Percentiles rank a stretch among this genome's conserved stretches.
phyloP scores from a whole-genome alignment of 2,888 invertebrate genomes.

The Brachypalpus laphriformis region DNA sequence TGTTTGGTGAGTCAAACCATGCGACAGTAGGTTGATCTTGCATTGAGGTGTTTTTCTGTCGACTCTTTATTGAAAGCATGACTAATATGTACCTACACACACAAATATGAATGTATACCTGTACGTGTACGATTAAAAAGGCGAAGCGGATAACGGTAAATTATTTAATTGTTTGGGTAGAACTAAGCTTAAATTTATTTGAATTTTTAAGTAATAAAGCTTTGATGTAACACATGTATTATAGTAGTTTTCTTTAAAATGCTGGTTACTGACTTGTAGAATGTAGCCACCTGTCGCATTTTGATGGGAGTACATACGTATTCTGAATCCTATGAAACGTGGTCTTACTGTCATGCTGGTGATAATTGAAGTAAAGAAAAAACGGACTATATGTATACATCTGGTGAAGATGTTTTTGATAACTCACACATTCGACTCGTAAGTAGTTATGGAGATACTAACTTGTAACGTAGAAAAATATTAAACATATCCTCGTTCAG shows the following conservation, averaged over 20 bases:
- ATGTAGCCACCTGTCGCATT: no score
- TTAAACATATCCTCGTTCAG: no score
- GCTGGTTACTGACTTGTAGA: no score
- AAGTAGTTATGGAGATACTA: no score
- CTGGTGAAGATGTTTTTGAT: no score
- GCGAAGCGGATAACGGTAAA: slow-evolving; percentile 1
- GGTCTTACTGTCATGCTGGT: no score
- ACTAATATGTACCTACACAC: background rate
- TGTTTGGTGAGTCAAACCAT: slow-evolving; percentile 36
- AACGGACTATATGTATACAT: no score
- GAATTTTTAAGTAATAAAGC: background rate
- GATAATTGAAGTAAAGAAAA: no score
- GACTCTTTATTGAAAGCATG: background rate
- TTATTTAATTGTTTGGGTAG: background rate
- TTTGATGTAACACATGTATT: background rate
- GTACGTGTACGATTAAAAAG: background rate
- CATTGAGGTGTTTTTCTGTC: slow-evolving; percentile 20
- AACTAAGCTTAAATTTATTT: background rate
- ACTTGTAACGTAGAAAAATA: no score
- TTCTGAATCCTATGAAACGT: no score
- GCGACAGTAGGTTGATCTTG: slow-evolving; percentile 16
- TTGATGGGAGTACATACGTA: no score
- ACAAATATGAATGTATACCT: background rate
- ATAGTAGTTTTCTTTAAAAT: background rate
- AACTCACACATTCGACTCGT: no score